Percentiles rank a stretch among this genome's conserved stretches.
Conservation (phyloP, 2,113 vertebrate genomes). For the Cichladusa arquata region DNA sequence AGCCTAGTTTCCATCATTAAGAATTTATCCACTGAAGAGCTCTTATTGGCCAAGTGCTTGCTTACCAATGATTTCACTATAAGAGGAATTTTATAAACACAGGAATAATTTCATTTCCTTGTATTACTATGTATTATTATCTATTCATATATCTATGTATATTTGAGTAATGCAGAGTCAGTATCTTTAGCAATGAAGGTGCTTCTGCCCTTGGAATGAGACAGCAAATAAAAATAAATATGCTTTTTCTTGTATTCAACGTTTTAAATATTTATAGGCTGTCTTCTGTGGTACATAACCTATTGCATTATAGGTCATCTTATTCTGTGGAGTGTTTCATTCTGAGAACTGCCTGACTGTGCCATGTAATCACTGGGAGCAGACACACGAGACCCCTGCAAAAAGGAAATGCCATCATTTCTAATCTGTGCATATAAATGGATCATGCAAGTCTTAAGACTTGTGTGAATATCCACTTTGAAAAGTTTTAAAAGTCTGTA, state of each 20-base stretch:
- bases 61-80: not conserved
- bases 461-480: constrained; percentile 43
- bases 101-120: not conserved
- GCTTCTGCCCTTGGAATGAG: constrained; percentile 28
- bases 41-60: constrained; percentile 7
- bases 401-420: constrained; percentile 15
- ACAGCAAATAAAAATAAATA: constrained; percentile 56
- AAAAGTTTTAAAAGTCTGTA: constrained; percentile 48
- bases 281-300: constrained; percentile 59
- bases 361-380: not conserved
- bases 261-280: constrained; percentile 70
- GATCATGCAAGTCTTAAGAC: constrained; percentile 59
- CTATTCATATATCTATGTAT: not conserved
- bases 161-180: not conserved
- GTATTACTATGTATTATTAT: not conserved
- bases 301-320: constrained; percentile 60
- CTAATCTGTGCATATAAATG: constrained; percentile 56
- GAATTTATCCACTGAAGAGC: constrained; percentile 27
- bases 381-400: not conserved
- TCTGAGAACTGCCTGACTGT: constrained; percentile 21
- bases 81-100: constrained; percentile 5
- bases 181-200: not conserved
- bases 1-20: constrained; percentile 42
- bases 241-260: constrained; percentile 50
- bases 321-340: constrained; percentile 47